Conservation (phyloP, 2,113 vertebrate species). For the Spea multiplicata region DNA sequence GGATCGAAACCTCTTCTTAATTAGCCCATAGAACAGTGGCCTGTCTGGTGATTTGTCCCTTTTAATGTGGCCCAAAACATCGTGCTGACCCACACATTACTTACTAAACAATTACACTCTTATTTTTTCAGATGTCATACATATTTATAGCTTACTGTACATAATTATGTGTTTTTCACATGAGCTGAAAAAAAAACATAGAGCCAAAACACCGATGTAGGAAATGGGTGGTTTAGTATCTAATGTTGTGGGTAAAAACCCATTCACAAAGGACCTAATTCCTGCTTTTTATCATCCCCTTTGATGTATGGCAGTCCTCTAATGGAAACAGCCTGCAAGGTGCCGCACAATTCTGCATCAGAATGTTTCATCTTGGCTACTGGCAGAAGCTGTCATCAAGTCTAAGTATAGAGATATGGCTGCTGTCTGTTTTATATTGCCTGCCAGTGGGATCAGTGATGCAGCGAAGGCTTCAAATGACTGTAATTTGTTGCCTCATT, state of each 20-base stretch:
- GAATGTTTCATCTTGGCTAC: constrained; percentile 56
- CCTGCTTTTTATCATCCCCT: constrained; percentile 40
- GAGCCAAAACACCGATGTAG: neutral
- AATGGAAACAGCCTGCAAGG: constrained; percentile 52
- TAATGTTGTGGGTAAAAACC: constrained; percentile 43
- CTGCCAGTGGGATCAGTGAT: constrained; percentile 53
- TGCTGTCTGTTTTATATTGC: constrained; percentile 53
- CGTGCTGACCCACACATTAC: too few species aligned
- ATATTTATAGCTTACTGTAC: too few species aligned
- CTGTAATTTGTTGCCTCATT: constrained; percentile 55
- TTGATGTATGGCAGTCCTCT: constrained; percentile 49
- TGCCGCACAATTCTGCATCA: constrained; percentile 54
- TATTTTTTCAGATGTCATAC: too few species aligned
- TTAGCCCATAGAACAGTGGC: too few species aligned
- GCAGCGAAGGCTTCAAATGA: constrained; percentile 58
- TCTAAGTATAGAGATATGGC: constrained; percentile 52
- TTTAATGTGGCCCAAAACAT: too few species aligned
- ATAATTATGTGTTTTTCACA: too few species aligned
- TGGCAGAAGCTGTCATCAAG: constrained; percentile 56
- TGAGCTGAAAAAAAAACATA: too few species aligned
- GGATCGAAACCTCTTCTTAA: too few species aligned
- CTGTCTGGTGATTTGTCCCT: too few species aligned
- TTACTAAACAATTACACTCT: too few species aligned
- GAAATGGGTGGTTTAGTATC: constrained; percentile 24
- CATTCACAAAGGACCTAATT: constrained; percentile 48